Evolutionary conservation across 2,888 invertebrate genomes (phyloP).

Genomic region (Zele albiditarsus): DNA sequence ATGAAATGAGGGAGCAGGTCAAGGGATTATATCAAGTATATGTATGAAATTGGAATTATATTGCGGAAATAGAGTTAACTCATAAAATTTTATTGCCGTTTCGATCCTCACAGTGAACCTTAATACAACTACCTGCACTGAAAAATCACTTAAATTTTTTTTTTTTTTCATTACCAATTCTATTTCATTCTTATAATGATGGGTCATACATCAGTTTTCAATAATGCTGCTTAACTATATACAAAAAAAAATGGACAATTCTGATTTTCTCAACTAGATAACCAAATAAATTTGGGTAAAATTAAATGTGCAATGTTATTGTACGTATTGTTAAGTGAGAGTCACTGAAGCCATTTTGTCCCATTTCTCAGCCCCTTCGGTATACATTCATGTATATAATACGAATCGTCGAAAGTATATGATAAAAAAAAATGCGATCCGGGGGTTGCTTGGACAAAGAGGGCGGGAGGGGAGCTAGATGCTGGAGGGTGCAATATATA

Average conservation of each 20-base stretch:
- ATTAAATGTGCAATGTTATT: constrained; percentile 3
- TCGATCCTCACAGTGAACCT: too few relatives aligned
- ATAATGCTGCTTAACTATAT: too few relatives aligned
- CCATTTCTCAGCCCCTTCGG: neutral
- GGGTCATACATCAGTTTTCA: too few relatives aligned
- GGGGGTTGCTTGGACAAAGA: constrained; percentile 50
- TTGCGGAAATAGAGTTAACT: neutral
- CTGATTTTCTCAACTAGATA: too few relatives aligned
- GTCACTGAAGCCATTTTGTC: constrained; percentile 5
- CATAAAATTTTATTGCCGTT: constrained; percentile 1
- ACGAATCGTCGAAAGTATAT: neutral
- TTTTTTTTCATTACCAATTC: too few relatives aligned
- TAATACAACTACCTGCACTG: too few relatives aligned
- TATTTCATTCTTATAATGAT: too few relatives aligned
- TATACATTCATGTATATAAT: neutral
- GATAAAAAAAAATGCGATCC: constrained; percentile 36
- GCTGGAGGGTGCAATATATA: constrained; percentile 7
- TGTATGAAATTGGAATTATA: neutral
- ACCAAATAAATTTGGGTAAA: neutral
- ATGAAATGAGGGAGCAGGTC: too few relatives aligned
- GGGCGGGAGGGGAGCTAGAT: constrained; percentile 28
- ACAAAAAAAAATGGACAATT: too few relatives aligned
- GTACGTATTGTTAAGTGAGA: constrained; percentile 18
- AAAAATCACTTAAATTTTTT: too few relatives aligned
- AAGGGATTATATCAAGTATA: neutral